These are phyloP conservation scores for Dryobates pubescens DNA, from an alignment of 2,797 vertebrate genomes.

Conservation along the genomic window DNA sequence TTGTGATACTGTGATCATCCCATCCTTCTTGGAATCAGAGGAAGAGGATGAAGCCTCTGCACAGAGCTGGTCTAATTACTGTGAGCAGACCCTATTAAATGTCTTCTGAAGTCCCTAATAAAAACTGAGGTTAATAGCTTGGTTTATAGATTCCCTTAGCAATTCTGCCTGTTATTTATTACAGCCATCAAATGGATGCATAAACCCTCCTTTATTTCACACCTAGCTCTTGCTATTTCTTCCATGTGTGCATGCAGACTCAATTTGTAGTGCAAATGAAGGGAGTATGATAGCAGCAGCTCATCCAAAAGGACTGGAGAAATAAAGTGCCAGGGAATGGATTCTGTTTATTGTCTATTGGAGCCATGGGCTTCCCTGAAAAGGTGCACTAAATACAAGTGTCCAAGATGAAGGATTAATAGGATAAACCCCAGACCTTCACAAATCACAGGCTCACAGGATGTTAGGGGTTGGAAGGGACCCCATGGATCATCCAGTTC, in stretches of 20 bases:
- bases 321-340: not conserved
- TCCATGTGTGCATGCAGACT: not conserved
- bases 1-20: not conserved
- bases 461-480: too few relatives aligned
- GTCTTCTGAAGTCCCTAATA: not conserved
- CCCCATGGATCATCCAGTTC: too few relatives aligned
- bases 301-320: not conserved
- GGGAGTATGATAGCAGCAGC: not conserved
- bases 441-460: not conserved
- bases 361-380: not conserved
- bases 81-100: not conserved
- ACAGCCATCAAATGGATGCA: not conserved
- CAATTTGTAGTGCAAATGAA: slow-evolving; percentile 12
- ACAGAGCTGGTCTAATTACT: slow-evolving; percentile 8
- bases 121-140: slow-evolving; percentile 18
- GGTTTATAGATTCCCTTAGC: slow-evolving; percentile 33
- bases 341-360: not conserved
- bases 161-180: slow-evolving; percentile 30
- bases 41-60: not conserved
- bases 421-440: not conserved
- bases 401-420: not conserved
- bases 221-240: slow-evolving; percentile 12
- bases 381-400: not conserved
- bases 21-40: not conserved
- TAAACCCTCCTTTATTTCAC: slow-evolving; percentile 11